phyloP scores from a whole-genome alignment of 1,140 invertebrate species.

The Lasioglossum baleicum region DNA sequence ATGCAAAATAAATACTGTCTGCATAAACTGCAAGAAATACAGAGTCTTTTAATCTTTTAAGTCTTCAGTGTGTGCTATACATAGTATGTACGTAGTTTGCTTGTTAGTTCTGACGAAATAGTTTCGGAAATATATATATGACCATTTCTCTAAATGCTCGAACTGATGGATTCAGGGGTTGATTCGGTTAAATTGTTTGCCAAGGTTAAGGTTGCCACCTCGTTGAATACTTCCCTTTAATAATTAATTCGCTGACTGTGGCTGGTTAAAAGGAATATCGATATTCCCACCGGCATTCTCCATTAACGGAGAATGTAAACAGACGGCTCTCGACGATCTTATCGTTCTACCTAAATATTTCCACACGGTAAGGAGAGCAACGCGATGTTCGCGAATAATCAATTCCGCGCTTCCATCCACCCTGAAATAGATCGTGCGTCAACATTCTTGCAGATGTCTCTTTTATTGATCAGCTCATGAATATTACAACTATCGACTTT shows the following conservation, averaged over 20 bases:
- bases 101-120: no score
- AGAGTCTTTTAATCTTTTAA: no score
- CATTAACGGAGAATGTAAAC: conserved; percentile 14
- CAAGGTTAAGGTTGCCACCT: neutral
- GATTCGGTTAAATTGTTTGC: neutral
- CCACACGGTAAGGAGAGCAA: neutral
- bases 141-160: no score
- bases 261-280: neutral
- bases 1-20: no score
- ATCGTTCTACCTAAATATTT: conserved; percentile 17
- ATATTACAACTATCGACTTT: neutral
- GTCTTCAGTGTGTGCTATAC: no score
- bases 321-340: conserved; percentile 9
- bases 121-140: no score
- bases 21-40: no score
- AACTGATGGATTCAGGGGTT: no score
- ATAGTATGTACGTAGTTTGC: no score
- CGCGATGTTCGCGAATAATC: neutral
- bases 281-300: conserved; percentile 2
- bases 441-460: neutral
- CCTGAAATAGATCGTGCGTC: neutral
- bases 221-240: neutral
- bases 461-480: neutral
- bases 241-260: neutral
- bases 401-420: neutral